phyloP scores from a whole-genome alignment of 2,797 vertebrate species.

The Lycodopsis pacificus region DNA sequence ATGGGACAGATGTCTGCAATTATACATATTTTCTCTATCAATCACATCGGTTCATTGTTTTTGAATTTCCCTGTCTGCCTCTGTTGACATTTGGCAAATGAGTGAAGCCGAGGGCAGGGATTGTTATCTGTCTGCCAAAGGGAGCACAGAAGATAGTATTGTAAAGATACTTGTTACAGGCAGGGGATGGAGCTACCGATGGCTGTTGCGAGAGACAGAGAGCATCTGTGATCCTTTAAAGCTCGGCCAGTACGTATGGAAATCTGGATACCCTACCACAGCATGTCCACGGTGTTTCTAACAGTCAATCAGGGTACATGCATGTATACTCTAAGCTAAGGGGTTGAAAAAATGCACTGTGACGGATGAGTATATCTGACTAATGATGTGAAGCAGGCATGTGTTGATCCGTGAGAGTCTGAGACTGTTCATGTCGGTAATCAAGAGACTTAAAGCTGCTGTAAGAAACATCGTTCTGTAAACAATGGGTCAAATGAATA shows the following conservation, averaged over 20 bases:
- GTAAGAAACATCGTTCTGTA: neutral
- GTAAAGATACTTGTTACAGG: constrained; percentile 47
- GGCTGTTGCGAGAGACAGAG: constrained; percentile 11
- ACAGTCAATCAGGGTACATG: neutral
- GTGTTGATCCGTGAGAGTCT: constrained; percentile 2
- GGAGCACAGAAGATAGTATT: constrained; percentile 32
- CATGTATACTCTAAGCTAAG: neutral
- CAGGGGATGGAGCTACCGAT: constrained; percentile 31
- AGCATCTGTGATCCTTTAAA: constrained; percentile 25
- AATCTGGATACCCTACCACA: constrained; percentile 21
- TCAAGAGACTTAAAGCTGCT: constrained; percentile 1
- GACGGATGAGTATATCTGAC: constrained; percentile 12
- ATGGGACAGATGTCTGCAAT: constrained; percentile 54
- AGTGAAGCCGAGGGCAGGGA: constrained; percentile 21
- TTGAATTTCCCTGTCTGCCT: constrained; percentile 8
- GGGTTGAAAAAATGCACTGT: neutral
- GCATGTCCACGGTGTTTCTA: neutral
- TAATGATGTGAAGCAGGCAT: constrained; percentile 8
- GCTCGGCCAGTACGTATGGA: neutral
- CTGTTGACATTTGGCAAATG: constrained; percentile 17
- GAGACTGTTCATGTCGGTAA: neutral
- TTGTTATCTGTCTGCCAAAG: constrained; percentile 26
- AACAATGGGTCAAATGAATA: neutral
- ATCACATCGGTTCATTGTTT: constrained; percentile 38
- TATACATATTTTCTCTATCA: constrained; percentile 33